Evolutionary conservation across 2,113 vertebrate genomes (phyloP), one percentile per base, ranked within the genome.

Genomic region (Dascyllus trimaculatus): DNA sequence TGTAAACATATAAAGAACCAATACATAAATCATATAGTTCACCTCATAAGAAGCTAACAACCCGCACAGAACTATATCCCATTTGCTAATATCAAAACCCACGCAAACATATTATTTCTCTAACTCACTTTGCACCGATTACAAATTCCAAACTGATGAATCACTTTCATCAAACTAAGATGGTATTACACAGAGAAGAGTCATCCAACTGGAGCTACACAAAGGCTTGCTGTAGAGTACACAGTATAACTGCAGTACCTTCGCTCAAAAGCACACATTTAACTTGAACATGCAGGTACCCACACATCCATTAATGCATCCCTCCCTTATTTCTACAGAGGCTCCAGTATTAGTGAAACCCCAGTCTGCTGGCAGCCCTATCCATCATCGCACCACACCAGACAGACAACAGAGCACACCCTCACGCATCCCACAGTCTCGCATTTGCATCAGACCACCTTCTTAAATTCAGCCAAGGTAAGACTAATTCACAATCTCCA

Each of bases 371-470:
- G 90, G 88, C 92, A 93, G 87, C 69, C 78, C 89, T 56, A 92
- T 93, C 91, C 91, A 93, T 92, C 91, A 92, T 89, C 75, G 21
- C 80, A 46, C 80, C 84, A 48, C 79, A 21, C 32, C 72, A 77
- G 75, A 84, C 75, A 80, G 85, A 91, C 85, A 86, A 77, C 85
- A 5, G 60, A 75, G 80, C 82, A 75, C 86, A 84, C 77, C 81
- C 86, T 84, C 84, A 59, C 74, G 24, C 81, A 72, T 82, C 82
- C 71, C 85, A 82, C 85, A 66, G 70, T 71, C 71, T 69, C 71
- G 62, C 86, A 90, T 92, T 87, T 90, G 89, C 92, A 92, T 92
- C 78, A 40, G 78, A 88, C 81, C 90, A 78, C 88, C 83, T 85
- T 90, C 88, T 91, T 92, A 92, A 88, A 92, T 88, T 79, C 88